Evolutionary conservation across 2,113 vertebrate species (phyloP).

Genomic region (Cromileptes altivelis): DNA sequence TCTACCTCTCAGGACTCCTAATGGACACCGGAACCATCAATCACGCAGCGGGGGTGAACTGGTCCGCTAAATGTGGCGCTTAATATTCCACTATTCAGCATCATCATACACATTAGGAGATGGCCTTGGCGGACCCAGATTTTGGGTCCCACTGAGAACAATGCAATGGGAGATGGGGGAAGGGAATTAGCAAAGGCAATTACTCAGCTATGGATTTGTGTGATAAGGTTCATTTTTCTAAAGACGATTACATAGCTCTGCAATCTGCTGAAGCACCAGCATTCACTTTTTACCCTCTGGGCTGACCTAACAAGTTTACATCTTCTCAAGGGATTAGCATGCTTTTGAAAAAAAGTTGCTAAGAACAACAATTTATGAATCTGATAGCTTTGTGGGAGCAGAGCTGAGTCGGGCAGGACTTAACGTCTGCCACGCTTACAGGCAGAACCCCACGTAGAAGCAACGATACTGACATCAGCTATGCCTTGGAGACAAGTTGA

Average conservation of each 20-base stretch:
- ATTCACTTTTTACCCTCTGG: slow-evolving; percentile 54
- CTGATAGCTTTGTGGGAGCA: slow-evolving; percentile 22
- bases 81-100: slow-evolving; percentile 69
- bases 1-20: slow-evolving; percentile 39
- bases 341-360: slow-evolving; percentile 48
- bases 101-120: slow-evolving; percentile 66
- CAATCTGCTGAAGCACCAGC: slow-evolving; percentile 63
- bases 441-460: slow-evolving; percentile 16
- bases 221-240: slow-evolving; percentile 74
- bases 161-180: slow-evolving; percentile 56
- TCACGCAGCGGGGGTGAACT: slow-evolving; percentile 55
- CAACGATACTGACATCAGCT: slow-evolving; percentile 36
- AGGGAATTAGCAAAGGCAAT: slow-evolving; percentile 74
- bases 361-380: slow-evolving; percentile 53
- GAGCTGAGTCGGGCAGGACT: slow-evolving; percentile 12
- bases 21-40: slow-evolving; percentile 51
- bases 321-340: slow-evolving; percentile 46
- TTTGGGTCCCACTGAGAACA: slow-evolving; percentile 74
- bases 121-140: slow-evolving; percentile 56
- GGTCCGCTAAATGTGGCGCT: slow-evolving; percentile 56
- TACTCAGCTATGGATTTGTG: slow-evolving; percentile 68
- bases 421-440: slow-evolving; percentile 29
- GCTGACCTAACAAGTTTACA: slow-evolving; percentile 65
- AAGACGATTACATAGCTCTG: slow-evolving; percentile 65
- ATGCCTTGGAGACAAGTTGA: slow-evolving; percentile 31